Evolutionary conservation across 2,797 vertebrate genomes (phyloP).

Genomic region (Margarornis squamiger): DNA sequence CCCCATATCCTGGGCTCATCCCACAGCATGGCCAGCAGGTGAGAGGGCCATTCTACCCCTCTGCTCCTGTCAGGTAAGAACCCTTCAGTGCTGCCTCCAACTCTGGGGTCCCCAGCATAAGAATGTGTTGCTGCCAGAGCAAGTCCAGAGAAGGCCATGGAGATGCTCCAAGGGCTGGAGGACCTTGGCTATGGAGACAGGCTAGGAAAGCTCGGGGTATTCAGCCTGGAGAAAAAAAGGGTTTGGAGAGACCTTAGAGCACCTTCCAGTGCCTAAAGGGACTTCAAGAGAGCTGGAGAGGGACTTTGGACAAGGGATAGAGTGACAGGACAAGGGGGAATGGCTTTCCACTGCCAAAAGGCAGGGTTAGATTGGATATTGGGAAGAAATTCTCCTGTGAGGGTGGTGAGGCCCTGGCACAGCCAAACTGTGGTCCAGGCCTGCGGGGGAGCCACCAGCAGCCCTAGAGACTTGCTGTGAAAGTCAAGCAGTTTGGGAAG

Average conservation of each 20-base stretch:
- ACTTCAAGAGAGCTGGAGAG: background rate
- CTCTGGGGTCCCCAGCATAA: background rate
- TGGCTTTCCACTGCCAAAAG: background rate
- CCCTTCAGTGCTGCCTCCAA: background rate
- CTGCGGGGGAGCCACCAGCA: background rate
- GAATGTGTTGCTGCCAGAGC: background rate
- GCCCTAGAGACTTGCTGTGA: background rate
- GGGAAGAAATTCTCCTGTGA: background rate
- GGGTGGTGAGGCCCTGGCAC: background rate
- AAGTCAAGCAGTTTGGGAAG: background rate
- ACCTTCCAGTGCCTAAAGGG: background rate
- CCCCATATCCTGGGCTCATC: background rate
- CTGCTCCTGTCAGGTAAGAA: background rate
- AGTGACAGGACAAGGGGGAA: background rate
- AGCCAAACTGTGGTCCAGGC: fast-evolving
- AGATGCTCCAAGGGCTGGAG: background rate
- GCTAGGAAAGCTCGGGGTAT: background rate
- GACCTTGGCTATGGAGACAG: background rate
- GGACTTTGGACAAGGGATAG: background rate
- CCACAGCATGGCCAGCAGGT: background rate
- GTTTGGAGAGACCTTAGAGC: background rate
- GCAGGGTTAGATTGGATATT: background rate
- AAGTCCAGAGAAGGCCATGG: background rate
- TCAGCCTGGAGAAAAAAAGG: background rate
- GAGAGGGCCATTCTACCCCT: background rate